These are phyloP conservation scores for Noctua fimbriata DNA, from an alignment of 2,888 invertebrate species.

Conservation along the genomic window DNA sequence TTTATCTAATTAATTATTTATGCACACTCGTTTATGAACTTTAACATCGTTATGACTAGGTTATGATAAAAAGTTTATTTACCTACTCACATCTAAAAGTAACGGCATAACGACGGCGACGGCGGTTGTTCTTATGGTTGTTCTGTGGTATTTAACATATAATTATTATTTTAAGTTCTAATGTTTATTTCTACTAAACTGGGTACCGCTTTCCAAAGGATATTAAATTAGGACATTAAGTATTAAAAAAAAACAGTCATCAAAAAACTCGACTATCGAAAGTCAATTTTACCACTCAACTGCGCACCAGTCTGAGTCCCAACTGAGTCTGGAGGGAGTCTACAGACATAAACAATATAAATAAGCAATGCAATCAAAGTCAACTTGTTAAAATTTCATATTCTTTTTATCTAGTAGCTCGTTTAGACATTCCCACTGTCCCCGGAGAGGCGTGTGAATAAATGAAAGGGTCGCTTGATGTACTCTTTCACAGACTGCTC, in stretches of 20 bases:
- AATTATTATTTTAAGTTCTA: not conserved
- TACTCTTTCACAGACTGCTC: slow-evolving; percentile 76
- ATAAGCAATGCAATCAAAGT: slow-evolving; percentile 40
- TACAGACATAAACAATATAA: slow-evolving; percentile 29
- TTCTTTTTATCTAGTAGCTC: slow-evolving; percentile 55
- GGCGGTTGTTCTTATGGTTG: no score
- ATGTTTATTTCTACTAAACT: not conserved
- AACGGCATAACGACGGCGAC: not conserved
- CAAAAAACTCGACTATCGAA: not conserved
- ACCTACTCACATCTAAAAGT: not conserved
- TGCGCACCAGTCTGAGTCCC: not conserved
- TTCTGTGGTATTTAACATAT: not conserved
- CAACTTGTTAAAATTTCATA: slow-evolving; percentile 48
- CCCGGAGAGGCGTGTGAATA: slow-evolving; percentile 73
- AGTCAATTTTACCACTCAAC: not conserved
- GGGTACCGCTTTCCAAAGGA: not conserved
- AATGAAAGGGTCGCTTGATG: slow-evolving; percentile 74
- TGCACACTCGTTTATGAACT: not conserved
- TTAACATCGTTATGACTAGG: slow-evolving; percentile 13
- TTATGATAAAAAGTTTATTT: not conserved
- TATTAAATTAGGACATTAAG: not conserved
- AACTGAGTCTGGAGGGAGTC: not conserved
- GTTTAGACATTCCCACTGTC: slow-evolving; percentile 58
- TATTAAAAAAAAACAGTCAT: not conserved
- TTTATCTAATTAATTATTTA: slow-evolving; percentile 10